Conservation (phyloP, 2,888 invertebrate species). For the Pantelozetes paolii region DNA sequence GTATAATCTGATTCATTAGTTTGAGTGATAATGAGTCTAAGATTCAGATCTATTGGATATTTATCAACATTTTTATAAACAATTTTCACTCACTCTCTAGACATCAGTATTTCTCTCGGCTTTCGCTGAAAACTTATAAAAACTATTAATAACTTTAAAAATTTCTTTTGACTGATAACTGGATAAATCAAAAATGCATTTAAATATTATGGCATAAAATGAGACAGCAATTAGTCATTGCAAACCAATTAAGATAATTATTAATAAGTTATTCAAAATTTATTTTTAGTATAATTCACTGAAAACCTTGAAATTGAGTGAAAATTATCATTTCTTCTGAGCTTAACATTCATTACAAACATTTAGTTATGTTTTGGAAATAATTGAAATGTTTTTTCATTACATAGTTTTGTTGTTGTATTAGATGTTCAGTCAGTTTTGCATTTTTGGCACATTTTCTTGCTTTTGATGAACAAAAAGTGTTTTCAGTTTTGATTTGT, state of each 20-base stretch:
- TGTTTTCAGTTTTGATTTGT: neutral
- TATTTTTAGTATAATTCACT: neutral
- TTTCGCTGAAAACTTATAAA: too few relatives aligned
- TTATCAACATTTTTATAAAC: too few relatives aligned
- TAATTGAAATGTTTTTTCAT: neutral
- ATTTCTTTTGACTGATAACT: too few relatives aligned
- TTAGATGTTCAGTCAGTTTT: neutral
- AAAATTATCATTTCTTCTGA: neutral
- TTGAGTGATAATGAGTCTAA: too few relatives aligned
- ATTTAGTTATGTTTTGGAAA: too few relatives aligned
- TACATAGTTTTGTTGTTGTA: neutral
- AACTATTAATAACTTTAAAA: neutral
- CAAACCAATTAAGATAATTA: neutral
- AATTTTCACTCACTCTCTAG: too few relatives aligned
- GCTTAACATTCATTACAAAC: neutral
- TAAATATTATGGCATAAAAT: neutral
- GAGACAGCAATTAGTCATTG: neutral
- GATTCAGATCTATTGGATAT: too few relatives aligned
- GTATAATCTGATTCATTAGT: too few relatives aligned
- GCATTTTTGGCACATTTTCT: conserved; percentile 19
- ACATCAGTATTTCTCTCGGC: too few relatives aligned
- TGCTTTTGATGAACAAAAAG: neutral
- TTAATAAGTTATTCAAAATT: neutral
- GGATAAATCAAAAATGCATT: too few relatives aligned
- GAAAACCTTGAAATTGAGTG: too few relatives aligned